Evolutionary conservation across 2,888 invertebrate species (phyloP).

Genomic region (Hermaeophaga mercurialis): DNA sequence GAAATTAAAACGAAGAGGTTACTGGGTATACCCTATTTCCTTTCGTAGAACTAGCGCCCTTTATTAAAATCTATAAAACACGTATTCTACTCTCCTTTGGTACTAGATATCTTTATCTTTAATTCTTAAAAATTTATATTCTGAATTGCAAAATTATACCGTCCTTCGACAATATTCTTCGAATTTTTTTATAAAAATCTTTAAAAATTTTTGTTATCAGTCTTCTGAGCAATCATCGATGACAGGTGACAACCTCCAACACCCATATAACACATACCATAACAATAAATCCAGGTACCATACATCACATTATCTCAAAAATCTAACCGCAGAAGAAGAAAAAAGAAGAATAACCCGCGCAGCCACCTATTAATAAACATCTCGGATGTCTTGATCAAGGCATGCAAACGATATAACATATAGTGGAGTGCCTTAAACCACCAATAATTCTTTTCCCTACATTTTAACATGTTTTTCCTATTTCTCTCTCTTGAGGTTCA

Average conservation of each 20-base stretch:
- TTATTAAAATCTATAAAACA: too few relatives aligned
- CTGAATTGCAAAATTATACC: slow-evolving; percentile 8
- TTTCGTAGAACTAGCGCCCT: too few relatives aligned
- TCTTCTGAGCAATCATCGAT: slow-evolving; percentile 20
- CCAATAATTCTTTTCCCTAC: too few relatives aligned
- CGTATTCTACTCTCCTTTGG: too few relatives aligned
- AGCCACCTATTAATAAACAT: slow-evolving; percentile 35
- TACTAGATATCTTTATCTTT: too few relatives aligned
- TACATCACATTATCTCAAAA: slow-evolving; percentile 31
- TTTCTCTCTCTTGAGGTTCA: too few relatives aligned
- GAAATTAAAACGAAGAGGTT: too few relatives aligned
- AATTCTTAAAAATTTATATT: too few relatives aligned
- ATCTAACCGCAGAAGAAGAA: slow-evolving; percentile 29
- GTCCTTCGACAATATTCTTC: neutral
- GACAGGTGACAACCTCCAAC: slow-evolving; percentile 23
- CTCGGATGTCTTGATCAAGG: slow-evolving; percentile 38
- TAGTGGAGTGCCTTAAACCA: too few relatives aligned
- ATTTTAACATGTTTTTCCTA: too few relatives aligned
- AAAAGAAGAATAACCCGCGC: slow-evolving; percentile 29
- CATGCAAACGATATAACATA: too few relatives aligned
- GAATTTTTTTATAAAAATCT: slow-evolving; percentile 6
- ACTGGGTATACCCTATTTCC: too few relatives aligned
- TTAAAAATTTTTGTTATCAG: slow-evolving; percentile 12
- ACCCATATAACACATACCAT: slow-evolving; percentile 28
- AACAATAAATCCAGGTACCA: slow-evolving; percentile 29